These are phyloP conservation scores for Sylvietta virens DNA, from an alignment of 2,113 vertebrate species.

Conservation along the genomic window DNA sequence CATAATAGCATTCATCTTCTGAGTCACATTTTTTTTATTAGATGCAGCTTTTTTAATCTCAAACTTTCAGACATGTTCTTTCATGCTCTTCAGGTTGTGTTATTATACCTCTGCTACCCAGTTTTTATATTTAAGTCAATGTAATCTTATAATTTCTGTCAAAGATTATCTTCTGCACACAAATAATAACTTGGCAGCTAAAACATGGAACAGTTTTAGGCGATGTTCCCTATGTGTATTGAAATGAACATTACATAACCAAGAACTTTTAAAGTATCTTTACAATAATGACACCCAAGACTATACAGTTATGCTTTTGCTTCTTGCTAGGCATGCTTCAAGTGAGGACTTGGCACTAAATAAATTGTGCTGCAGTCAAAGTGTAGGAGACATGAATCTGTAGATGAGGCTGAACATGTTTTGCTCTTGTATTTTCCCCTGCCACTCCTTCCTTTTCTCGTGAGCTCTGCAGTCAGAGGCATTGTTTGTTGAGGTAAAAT, in stretches of 20 bases:
- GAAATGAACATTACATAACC: neutral
- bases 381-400: neutral
- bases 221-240: neutral
- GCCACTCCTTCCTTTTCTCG: neutral
- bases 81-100: neutral
- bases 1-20: neutral
- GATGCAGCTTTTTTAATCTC: neutral
- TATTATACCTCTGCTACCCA: neutral
- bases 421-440: neutral
- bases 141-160: neutral
- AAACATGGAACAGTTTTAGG: neutral
- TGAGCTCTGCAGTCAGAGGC: neutral
- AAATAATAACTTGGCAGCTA: neutral
- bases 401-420: neutral
- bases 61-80: neutral
- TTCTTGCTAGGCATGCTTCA: neutral
- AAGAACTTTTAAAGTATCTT: neutral
- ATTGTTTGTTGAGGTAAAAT: neutral
- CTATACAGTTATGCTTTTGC: neutral
- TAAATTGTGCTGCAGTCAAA: neutral
- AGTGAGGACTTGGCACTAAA: neutral
- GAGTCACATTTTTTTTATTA: neutral
- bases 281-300: neutral
- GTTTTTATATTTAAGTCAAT: neutral
- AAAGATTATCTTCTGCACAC: neutral